Evolutionary conservation across 2,113 vertebrate species (phyloP), one percentile per base, ranked within the genome.

Genomic region (Chrysochloris asiatica): DNA sequence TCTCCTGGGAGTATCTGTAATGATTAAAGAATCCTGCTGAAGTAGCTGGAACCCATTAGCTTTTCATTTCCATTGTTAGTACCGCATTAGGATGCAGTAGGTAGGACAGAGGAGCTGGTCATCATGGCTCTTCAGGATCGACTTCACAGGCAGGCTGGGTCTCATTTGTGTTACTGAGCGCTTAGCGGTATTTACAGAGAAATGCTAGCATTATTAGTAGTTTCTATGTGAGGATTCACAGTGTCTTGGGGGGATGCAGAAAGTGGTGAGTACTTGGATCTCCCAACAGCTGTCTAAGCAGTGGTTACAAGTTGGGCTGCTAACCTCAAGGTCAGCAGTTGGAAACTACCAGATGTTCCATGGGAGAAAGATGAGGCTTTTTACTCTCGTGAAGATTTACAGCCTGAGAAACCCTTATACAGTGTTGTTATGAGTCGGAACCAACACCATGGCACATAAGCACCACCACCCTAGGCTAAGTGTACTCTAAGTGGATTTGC

Each of bases 1-100:
- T 26, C 17, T 50, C 59, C 2, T 1, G 13, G 50, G 36, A n/a
- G n/a, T n/a, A 56, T 93, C 14, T 6, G 24, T 11, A 12, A 48
- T 12, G 36, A 73, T 52, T 52, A 81, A 28, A 92, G 50, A 0
- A 0, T 52, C 73, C 61, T 0, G 14, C 93, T 93, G 92, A 92
- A 97, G 94, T 79, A 90, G 81, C 86, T 10, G 43, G 80, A 65
- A 77, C 50, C 56, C 72, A 19, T 9, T 8, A 5, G 67, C 77
- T 84, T 86, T 63, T 33, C 1, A 8, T 61, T 77, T 54, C 43
- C 45, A 2, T 1, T n/a, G 24, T 24, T 36, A 65, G 86, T 43
- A 12, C 65, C 83, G 88, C 76, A 56, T 71, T 4, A 86, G 45
- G 50, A 41, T 3, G 4, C 16, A 1, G 6, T 47, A 24, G 56